A percentile compares a stretch with the other conserved stretches of the same genome.
phyloP scores from a whole-genome alignment of 2,888 invertebrate species.

The Bibio marci region DNA sequence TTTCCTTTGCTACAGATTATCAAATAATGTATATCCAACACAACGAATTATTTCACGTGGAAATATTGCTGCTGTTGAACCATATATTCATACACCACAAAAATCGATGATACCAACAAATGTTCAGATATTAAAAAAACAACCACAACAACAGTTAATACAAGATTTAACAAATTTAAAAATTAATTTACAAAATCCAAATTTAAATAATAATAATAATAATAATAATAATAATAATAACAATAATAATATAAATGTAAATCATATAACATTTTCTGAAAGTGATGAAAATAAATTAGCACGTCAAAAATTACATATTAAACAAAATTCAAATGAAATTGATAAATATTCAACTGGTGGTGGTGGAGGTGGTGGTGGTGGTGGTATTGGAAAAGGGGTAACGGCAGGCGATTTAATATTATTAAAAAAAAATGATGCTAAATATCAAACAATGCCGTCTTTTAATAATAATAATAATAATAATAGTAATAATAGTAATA shows the following conservation, averaged over 20 bases:
- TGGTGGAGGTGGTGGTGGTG: conserved; percentile 34
- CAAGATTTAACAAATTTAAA: conserved; percentile 27
- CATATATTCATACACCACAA: conserved; percentile 70
- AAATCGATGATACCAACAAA: conserved; percentile 27
- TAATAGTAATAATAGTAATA: conserved; percentile 53
- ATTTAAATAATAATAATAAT: conserved; percentile 26
- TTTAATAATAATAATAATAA: conserved; percentile 35
- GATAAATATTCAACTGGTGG: conserved; percentile 22
- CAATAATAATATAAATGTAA: conserved; percentile 24
- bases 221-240: conserved; percentile 33
- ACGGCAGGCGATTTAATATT: conserved; percentile 12
- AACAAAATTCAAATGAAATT: conserved; percentile 8
- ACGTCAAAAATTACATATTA: conserved; percentile 22
- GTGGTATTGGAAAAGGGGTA: conserved; percentile 39
- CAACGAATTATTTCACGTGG: conserved; percentile 36
- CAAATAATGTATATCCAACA: conserved; percentile 25
- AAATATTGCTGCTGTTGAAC: conserved; percentile 75
- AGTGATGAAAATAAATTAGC: conserved; percentile 33
- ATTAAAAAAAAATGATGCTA: conserved; percentile 65
- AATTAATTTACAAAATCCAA: conserved; percentile 11
- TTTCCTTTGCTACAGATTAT: conserved; percentile 10
- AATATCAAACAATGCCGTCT: conserved; percentile 82
- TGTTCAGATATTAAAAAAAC: conserved; percentile 14
- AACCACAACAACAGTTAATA: conserved; percentile 19
- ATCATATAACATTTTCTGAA: conserved; percentile 35